Conservation (phyloP, 2,113 vertebrate species). For the Elephantulus edwardii region DNA sequence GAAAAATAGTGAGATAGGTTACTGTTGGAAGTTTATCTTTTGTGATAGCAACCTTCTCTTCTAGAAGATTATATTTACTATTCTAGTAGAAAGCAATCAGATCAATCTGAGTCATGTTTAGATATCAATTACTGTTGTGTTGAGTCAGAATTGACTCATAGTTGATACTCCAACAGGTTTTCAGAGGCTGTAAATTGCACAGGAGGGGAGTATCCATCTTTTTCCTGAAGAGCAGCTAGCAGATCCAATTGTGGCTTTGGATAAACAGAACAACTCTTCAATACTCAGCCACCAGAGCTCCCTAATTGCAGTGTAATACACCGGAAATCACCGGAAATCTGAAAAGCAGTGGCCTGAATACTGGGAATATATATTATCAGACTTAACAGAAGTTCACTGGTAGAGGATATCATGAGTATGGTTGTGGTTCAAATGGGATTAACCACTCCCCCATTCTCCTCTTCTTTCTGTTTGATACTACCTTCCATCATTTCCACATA, state of each 20-base stretch:
- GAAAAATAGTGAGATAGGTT: constrained; percentile 24
- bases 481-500: background rate
- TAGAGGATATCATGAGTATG: background rate
- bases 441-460: background rate
- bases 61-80: background rate
- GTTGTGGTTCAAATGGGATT: background rate
- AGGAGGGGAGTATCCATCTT: too few relatives aligned
- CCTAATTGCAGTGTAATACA: too few relatives aligned
- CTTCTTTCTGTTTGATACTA: constrained; percentile 14
- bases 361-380: background rate
- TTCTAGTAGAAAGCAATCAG: background rate
- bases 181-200: too few relatives aligned
- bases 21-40: background rate
- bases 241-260: too few relatives aligned
- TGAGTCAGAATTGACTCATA: too few relatives aligned
- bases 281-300: too few relatives aligned
- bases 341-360: background rate
- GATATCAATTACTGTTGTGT: background rate
- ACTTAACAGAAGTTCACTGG: background rate
- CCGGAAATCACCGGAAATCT: constrained; percentile 32
- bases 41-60: background rate
- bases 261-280: too few relatives aligned
- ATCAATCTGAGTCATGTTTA: background rate
- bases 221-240: too few relatives aligned
- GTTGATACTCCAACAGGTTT: too few relatives aligned